A percentile compares a stretch with the other conserved stretches of the same genome.
Evolutionary conservation across 2,113 vertebrate species (phyloP).

Genomic region (Mugil cephalus): DNA sequence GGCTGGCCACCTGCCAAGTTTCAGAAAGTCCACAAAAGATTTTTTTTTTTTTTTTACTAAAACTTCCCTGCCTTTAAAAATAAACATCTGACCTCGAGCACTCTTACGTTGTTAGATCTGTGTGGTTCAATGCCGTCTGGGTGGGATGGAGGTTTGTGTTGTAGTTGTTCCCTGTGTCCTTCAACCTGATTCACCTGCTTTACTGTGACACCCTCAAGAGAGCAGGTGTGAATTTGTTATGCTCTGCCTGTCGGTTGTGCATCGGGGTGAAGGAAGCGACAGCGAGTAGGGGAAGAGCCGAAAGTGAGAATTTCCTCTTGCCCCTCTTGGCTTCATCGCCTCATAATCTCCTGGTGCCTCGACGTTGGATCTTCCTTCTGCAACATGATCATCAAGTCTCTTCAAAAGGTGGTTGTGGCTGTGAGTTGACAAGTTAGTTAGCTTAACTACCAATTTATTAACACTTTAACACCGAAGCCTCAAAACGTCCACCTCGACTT

Average conservation of each 20-base stretch:
- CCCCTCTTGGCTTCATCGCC: background rate
- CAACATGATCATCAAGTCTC: background rate
- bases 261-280: background rate
- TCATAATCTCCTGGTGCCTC: conserved; percentile 2
- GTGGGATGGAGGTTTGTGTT: conserved; percentile 31
- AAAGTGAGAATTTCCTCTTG: background rate
- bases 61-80: conserved; percentile 37
- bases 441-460: too few species aligned
- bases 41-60: too few species aligned
- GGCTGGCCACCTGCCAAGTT: conserved; percentile 8
- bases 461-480: too few species aligned
- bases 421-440: too few species aligned
- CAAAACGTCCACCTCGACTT: too few species aligned
- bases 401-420: background rate
- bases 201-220: conserved; percentile 24
- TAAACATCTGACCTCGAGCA: conserved; percentile 26
- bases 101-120: conserved; percentile 32
- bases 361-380: background rate
- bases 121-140: conserved; percentile 28
- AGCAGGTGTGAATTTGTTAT: background rate
- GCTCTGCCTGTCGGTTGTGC: background rate
- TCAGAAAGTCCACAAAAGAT: conserved; percentile 18
- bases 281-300: background rate
- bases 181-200: conserved; percentile 42
- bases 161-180: conserved; percentile 28